These are phyloP conservation scores for Noctua fimbriata DNA, from an alignment of 2,888 invertebrate species.

Conservation along the genomic window DNA sequence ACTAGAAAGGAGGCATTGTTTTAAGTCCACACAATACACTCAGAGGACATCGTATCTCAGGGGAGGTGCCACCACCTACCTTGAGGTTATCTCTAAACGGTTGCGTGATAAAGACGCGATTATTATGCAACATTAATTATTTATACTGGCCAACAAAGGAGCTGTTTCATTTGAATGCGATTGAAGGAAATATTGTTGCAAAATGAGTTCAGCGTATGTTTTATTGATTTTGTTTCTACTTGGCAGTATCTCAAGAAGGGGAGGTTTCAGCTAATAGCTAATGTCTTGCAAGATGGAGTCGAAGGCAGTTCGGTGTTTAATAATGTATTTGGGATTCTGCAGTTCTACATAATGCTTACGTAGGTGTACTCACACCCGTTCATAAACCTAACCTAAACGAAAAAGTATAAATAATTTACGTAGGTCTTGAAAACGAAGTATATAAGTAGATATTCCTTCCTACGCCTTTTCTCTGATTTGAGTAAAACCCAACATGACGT, in stretches of 20 bases:
- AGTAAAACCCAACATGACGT: constrained; percentile 20
- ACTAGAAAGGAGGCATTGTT: constrained; percentile 81
- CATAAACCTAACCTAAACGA: constrained; percentile 15
- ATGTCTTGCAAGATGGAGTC: neutral
- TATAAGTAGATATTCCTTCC: neutral
- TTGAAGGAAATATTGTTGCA: constrained; percentile 49
- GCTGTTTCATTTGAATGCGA: constrained; percentile 40
- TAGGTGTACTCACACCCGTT: neutral
- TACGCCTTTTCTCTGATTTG: constrained; percentile 2
- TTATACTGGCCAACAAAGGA: constrained; percentile 42
- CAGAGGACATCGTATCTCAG: constrained; percentile 73
- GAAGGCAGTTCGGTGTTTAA: neutral
- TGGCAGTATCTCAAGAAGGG: constrained; percentile 4
- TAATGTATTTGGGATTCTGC: constrained; percentile 10
- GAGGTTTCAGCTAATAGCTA: neutral
- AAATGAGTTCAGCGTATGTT: constrained; percentile 8
- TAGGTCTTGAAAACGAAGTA: neutral
- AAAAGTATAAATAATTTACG: neutral
- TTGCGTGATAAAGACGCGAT: constrained; percentile 52
- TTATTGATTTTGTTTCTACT: constrained; percentile 32
- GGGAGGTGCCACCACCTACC: constrained; percentile 65
- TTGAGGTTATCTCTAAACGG: constrained; percentile 54
- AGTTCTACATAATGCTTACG: neutral
- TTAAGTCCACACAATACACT: constrained; percentile 75
- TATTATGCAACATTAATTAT: constrained; percentile 58